Conservation (phyloP, 92 coral and sea anemone species). For the Meandrina meandrites region DNA sequence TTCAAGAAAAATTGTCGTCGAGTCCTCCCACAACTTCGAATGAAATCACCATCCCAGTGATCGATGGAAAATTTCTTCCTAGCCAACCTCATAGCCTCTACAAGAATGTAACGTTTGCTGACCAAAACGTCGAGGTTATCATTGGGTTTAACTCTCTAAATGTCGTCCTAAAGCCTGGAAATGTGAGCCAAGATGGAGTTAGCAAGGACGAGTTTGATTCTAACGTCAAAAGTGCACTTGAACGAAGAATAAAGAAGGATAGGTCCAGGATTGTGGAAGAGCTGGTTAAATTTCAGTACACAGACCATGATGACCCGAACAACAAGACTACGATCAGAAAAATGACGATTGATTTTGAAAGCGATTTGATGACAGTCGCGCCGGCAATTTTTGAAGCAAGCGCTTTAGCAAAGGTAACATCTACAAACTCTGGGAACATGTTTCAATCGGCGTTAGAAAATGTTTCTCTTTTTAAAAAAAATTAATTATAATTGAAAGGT, state of each 20-base stretch:
- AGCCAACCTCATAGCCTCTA: conserved; percentile 7
- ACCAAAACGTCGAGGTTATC: not conserved
- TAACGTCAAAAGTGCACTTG: not conserved
- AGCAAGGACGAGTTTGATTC: conserved; percentile 7
- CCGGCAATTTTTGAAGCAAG: conserved; percentile 27
- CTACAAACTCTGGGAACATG: not conserved
- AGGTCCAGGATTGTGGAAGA: not conserved
- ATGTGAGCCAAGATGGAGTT: not conserved
- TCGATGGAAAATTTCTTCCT: conserved; percentile 23
- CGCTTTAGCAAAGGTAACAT: conserved; percentile 22
- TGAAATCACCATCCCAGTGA: not conserved
- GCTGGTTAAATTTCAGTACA: conserved; percentile 14
- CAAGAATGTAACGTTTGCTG: not conserved
- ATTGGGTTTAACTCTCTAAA: conserved; percentile 6
- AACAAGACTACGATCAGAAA: not conserved
- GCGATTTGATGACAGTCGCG: not conserved
- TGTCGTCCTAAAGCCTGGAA: not conserved
- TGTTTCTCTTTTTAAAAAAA: too few relatives aligned
- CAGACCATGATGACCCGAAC: conserved; percentile 6
- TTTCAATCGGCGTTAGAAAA: too few relatives aligned
- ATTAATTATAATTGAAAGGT: too few relatives aligned
- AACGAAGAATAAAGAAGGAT: not conserved
- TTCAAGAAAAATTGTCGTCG: not conserved
- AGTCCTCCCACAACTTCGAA: not conserved
- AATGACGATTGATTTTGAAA: conserved; percentile 10